Evolutionary conservation across 2,113 vertebrate species (phyloP), one percentile per base, ranked within the genome.

Genomic region (Pantherophis guttatus): DNA sequence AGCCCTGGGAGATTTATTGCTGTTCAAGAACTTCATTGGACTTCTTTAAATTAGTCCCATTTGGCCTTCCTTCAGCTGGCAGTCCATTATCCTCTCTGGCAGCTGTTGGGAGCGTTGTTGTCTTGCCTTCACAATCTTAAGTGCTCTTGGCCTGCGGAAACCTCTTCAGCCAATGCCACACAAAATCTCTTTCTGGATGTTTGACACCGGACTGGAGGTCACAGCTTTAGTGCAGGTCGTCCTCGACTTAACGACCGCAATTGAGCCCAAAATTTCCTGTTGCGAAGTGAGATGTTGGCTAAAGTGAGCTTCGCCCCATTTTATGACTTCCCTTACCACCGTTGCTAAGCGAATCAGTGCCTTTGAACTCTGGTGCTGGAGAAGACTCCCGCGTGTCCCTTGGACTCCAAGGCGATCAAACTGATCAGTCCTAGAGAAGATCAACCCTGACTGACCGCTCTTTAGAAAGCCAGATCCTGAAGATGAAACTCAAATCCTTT

Each of bases 11-110:
- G 92, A 92, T 89, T 92, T 81, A 92, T 89, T 57, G 65, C 92
- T 88, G 55, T 75, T 89, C 92, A n/a, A 89, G 87, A 92, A 89
- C 92, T 92, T 89, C 92, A 89, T 85, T 87, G n/a, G 92, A 85
- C 65, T 89, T 89, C 92, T 81, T 65, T 50, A 70, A 57, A 92
- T 89, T 81, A 89, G 87, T 57, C 87, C 39, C 17, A 24, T 88
- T 75, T 89, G 87, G 87, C 92, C 89, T 89, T n/a, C 87, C 65
- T 89, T 92, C 65, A 48, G 24, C 62, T 89, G 87, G 87, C 62
- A 58, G 92, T 48, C 88, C 92, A 85, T 89, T 89, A 57, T 92
- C 62, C 58, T 50, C 62, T 81, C 81, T 50, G 62, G 48, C 53
- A 89, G 92, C 87, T 3, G 24, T 48, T 50, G 53, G 9, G 33